Percentiles rank a stretch among this genome's conserved stretches.
Evolutionary conservation across 2,113 vertebrate genomes (phyloP).

Genomic region (Gobiocypris rarus): DNA sequence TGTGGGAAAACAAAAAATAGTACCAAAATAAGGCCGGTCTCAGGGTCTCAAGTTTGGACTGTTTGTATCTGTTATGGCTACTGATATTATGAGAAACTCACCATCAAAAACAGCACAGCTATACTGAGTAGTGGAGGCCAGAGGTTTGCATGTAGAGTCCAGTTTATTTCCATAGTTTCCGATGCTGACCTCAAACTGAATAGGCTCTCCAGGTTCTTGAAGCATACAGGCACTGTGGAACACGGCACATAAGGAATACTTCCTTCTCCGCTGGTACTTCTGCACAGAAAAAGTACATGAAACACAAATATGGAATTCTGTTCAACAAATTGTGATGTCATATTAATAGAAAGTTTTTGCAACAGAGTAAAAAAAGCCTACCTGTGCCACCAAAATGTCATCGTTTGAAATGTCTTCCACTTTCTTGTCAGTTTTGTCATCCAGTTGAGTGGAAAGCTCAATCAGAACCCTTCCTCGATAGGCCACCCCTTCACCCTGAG

Average conservation of each 20-base stretch:
- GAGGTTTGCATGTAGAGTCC: conserved; percentile 92
- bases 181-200: conserved; percentile 99
- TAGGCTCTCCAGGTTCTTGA: conserved; percentile 91
- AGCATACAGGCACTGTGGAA: conserved; percentile 95
- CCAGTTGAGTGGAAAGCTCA: conserved; percentile 85
- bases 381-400: conserved; percentile 91
- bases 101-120: conserved; percentile 94
- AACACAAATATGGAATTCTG: not conserved
- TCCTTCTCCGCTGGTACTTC: conserved; percentile 96
- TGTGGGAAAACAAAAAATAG: conserved; percentile 57
- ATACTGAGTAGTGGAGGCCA: conserved; percentile 95
- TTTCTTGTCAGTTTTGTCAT: conserved; percentile 82
- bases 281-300: conserved; percentile 56
- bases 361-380: conserved; percentile 61
- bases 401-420: conserved; percentile 85
- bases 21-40: not conserved
- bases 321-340: not conserved
- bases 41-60: not conserved
- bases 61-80: conserved; percentile 1
- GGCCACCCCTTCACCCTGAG: conserved; percentile 93
- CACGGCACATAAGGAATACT: conserved; percentile 90
- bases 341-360: not conserved
- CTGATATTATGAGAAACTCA: conserved; percentile 65
- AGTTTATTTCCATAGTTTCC: conserved; percentile 99
- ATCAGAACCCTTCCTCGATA: conserved; percentile 93